Percentiles rank a stretch among this genome's conserved stretches.
Evolutionary conservation across 2,113 vertebrate genomes (phyloP).

Genomic region (Apus apus): DNA sequence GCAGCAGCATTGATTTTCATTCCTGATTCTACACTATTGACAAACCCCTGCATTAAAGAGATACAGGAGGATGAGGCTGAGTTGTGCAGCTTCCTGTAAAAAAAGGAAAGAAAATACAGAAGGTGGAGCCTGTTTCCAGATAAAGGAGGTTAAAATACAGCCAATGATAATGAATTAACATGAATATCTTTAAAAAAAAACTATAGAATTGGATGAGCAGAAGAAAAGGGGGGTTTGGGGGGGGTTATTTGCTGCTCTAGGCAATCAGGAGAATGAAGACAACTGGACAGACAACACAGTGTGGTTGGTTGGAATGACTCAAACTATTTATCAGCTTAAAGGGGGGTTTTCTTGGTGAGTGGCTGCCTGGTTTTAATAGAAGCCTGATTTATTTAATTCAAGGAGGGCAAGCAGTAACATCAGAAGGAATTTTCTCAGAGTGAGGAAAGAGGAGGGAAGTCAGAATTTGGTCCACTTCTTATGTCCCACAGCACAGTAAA

Average conservation of each 20-base stretch:
- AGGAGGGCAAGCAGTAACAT: neutral
- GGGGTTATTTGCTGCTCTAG: rapidly evolving
- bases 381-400: neutral
- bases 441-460: neutral
- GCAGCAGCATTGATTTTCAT: neutral
- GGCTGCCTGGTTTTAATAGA: neutral
- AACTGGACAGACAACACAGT: neutral
- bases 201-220: neutral
- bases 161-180: neutral
- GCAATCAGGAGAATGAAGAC: neutral
- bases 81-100: neutral
- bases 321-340: neutral
- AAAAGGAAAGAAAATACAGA: neutral
- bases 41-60: neutral
- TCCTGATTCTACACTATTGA: neutral
- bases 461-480: neutral
- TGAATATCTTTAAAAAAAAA: neutral
- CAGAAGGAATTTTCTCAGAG: neutral
- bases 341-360: neutral
- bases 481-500: rapidly evolving
- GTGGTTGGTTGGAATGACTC: neutral
- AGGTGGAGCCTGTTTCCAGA: neutral
- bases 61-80: neutral
- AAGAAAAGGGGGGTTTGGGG: neutral
- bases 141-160: neutral